Conservation (phyloP, 2,797 vertebrate genomes). For the Sitta carolinensis region DNA sequence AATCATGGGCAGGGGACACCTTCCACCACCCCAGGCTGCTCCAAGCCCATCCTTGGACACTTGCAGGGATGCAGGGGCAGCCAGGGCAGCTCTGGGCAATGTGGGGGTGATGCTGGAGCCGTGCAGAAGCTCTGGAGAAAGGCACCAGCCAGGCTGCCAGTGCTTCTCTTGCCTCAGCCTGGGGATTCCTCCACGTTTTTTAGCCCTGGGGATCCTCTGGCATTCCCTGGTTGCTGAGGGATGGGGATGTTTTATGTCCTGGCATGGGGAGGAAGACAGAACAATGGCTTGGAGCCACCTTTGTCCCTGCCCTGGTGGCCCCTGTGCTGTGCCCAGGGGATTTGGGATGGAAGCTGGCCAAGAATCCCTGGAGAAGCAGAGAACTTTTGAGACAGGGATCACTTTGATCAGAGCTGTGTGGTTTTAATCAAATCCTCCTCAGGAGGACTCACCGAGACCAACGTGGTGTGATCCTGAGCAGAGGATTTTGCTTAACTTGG, state of each 20-base stretch:
- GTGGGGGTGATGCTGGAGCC: background rate
- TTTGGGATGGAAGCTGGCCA: background rate
- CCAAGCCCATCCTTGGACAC: background rate
- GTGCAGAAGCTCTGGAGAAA: background rate
- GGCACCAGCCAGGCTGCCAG: background rate
- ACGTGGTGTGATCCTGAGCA: background rate
- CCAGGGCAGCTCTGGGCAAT: background rate
- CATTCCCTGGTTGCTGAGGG: background rate
- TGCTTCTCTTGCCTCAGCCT: background rate
- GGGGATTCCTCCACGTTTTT: background rate
- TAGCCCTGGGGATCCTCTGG: background rate
- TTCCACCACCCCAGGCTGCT: background rate
- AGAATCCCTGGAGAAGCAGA: background rate
- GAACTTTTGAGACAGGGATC: background rate
- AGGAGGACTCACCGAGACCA: background rate
- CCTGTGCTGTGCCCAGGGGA: background rate
- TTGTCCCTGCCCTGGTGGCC: conserved; percentile 26
- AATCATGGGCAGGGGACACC: background rate
- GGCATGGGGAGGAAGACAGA: too few relatives aligned
- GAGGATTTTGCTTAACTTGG: conserved; percentile 3
- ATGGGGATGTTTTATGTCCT: background rate
- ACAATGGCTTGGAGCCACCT: conserved; percentile 30
- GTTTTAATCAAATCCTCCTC: background rate
- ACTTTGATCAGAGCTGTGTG: background rate
- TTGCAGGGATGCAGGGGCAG: background rate